These are phyloP conservation scores for Coendou prehensilis DNA, from an alignment of 2,797 vertebrate species.

Conservation along the genomic window DNA sequence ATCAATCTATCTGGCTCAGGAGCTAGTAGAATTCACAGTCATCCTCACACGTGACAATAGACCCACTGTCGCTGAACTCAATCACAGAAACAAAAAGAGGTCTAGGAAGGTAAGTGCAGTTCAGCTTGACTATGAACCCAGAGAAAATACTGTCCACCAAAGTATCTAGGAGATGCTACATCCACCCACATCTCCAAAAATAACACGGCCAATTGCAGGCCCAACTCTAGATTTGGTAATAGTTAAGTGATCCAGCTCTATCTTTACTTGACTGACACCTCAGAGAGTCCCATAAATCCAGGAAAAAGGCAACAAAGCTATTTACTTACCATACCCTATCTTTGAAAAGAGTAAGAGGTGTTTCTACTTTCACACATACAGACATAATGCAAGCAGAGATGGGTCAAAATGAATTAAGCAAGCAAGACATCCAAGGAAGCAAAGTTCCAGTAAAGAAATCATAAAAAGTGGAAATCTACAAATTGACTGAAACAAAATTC, in stretches of 20 bases:
- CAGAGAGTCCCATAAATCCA: neutral
- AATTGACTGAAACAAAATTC: neutral
- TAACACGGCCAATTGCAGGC: neutral
- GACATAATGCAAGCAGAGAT: neutral
- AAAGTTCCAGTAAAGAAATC: neutral
- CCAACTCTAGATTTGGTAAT: neutral
- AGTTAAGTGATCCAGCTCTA: neutral
- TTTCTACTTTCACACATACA: neutral
- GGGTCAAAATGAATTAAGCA: neutral
- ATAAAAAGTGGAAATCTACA: too few species aligned
- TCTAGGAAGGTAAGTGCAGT: neutral
- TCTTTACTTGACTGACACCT: neutral
- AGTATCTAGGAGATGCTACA: neutral
- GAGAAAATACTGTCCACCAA: neutral
- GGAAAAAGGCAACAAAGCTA: neutral
- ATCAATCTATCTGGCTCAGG: neutral
- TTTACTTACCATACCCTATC: neutral
- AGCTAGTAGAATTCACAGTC: neutral
- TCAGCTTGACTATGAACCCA: too few species aligned
- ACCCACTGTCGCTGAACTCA: neutral
- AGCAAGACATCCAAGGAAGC: neutral
- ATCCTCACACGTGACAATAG: neutral
- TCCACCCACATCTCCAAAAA: neutral
- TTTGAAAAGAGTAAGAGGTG: fast-evolving
- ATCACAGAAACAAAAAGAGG: neutral